phyloP scores from a whole-genome alignment of 2,888 invertebrate genomes.

The Empis stercorea region DNA sequence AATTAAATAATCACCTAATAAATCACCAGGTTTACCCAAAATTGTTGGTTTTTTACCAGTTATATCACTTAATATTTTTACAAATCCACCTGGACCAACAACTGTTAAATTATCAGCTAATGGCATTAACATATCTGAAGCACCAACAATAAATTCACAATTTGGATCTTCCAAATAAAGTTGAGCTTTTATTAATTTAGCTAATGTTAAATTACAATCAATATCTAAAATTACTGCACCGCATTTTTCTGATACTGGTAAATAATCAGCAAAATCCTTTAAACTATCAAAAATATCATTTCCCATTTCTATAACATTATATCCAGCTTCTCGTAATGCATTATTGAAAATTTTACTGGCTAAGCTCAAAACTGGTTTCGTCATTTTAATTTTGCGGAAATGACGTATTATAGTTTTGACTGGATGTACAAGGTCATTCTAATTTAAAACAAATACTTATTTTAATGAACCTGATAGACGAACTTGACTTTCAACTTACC shows the following conservation, averaged over 20 bases:
- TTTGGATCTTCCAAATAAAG: constrained; percentile 34
- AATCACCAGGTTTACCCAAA: constrained; percentile 37
- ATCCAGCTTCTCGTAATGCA: constrained; percentile 31
- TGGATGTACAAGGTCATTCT: constrained; percentile 22
- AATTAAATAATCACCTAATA: constrained; percentile 28
- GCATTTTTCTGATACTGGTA: constrained; percentile 22
- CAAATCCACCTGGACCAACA: constrained; percentile 20
- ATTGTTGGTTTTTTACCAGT: constrained; percentile 28
- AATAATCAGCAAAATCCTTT: constrained; percentile 7
- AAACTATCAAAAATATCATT: constrained; percentile 8
- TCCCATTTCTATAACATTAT: constrained; percentile 34
- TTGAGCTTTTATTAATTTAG: constrained; percentile 34
- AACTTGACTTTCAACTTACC: no score
- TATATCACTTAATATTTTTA: constrained; percentile 21
- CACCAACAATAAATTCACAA: constrained; percentile 33
- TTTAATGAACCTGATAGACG: no score
- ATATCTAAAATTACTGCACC: constrained; percentile 39
- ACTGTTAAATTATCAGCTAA: constrained; percentile 8
- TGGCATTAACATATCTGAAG: constrained; percentile 27
- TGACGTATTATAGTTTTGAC: constrained; percentile 35
- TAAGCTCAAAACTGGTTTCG: constrained; percentile 34
- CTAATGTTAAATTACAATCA: constrained; percentile 32
- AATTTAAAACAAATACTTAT: no score
- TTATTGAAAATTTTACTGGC: constrained; percentile 27
- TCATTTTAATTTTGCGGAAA: constrained; percentile 35